Percentiles rank a stretch among this genome's conserved stretches.
Conservation (phyloP, 2,113 vertebrate genomes). For the Varanus komodoensis region DNA sequence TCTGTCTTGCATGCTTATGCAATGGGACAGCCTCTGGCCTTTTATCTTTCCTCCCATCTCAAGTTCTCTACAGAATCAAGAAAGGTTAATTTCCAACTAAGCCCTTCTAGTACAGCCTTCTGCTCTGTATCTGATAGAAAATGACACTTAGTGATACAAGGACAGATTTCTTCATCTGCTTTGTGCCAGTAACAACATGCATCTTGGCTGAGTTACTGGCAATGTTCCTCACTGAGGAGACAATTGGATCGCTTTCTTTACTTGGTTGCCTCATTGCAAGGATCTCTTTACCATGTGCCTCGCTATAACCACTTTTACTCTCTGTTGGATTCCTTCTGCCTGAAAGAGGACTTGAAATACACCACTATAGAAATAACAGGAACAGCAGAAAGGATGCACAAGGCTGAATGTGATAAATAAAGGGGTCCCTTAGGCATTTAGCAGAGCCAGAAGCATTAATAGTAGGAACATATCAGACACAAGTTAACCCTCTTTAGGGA, state of each 20-base stretch:
- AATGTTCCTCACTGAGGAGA: neutral
- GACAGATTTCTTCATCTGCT: neutral
- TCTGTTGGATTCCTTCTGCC: neutral
- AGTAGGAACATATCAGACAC: neutral
- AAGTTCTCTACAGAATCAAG: slow-evolving; percentile 42
- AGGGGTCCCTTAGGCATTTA: neutral
- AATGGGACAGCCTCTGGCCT: slow-evolving; percentile 31
- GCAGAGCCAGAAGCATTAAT: neutral
- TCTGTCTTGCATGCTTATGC: slow-evolving; percentile 52
- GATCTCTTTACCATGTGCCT: neutral
- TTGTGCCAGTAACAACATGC: too few relatives aligned
- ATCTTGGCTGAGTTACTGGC: neutral
- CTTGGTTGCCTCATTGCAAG: neutral
- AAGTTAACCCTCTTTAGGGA: neutral
- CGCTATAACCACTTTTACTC: neutral
- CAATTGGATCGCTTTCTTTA: neutral
- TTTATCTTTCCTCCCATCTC: slow-evolving; percentile 39
- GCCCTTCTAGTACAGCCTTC: slow-evolving; percentile 45
- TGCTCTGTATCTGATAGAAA: slow-evolving; percentile 29
- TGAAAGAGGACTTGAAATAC: neutral
- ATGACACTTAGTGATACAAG: slow-evolving; percentile 4
- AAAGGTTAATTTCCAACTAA: slow-evolving; percentile 48
- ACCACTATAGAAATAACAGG: neutral
- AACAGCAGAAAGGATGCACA: neutral
- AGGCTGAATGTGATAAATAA: neutral